Conservation (phyloP, 1,140 invertebrate species). For the Stegodyphus mimosarum region DNA sequence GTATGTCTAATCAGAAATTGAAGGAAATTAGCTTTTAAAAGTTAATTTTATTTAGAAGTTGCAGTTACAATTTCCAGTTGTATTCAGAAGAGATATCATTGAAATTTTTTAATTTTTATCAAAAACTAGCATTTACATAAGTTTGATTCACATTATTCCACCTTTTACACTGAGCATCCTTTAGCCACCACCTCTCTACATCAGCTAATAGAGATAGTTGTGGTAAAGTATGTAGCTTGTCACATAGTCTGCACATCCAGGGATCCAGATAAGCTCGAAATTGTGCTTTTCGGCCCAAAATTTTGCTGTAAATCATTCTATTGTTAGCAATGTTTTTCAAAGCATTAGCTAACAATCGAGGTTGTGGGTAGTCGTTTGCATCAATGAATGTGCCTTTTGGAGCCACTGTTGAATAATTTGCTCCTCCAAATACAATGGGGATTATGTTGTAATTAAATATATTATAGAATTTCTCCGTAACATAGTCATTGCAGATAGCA, state of each 20-base stretch:
- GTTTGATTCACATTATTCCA: slow-evolving; percentile 19
- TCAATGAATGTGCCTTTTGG: slow-evolving; percentile 77
- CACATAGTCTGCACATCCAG: slow-evolving; percentile 64
- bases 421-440: slow-evolving; percentile 78
- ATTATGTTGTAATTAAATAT: slow-evolving; percentile 71
- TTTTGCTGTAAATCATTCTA: slow-evolving; percentile 64
- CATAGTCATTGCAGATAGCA: slow-evolving; percentile 64
- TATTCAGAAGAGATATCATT: no score
- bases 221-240: slow-evolving; percentile 56
- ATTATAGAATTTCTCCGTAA: slow-evolving; percentile 64
- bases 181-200: slow-evolving; percentile 56
- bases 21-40: no score
- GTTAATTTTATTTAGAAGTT: no score
- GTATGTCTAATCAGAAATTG: no score
- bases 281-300: slow-evolving; percentile 65
- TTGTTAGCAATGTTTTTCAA: slow-evolving; percentile 69
- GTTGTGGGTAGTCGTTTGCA: slow-evolving; percentile 71
- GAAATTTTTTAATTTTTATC: not conserved
- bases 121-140: not conserved
- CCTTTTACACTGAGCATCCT: slow-evolving; percentile 47
- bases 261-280: slow-evolving; percentile 60
- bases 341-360: slow-evolving; percentile 71
- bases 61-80: no score
- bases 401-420: slow-evolving; percentile 72
- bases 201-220: not conserved